These are phyloP conservation scores for Notamacropus eugenii DNA, from an alignment of 2,797 vertebrate genomes.

Conservation along the genomic window DNA sequence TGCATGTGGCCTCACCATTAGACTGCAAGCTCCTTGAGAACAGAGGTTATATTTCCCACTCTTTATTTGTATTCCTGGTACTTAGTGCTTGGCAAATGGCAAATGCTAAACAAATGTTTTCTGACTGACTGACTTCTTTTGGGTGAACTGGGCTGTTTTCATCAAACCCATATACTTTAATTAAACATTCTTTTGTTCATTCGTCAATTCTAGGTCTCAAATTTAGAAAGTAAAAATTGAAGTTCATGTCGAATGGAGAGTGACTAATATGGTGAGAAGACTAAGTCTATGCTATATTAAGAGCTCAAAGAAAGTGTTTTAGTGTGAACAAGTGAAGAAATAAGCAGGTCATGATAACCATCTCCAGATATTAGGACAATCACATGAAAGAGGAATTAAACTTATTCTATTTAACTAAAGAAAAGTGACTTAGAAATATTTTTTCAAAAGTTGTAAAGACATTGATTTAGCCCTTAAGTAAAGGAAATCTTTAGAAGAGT, in stretches of 20 bases:
- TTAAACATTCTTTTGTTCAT: background rate
- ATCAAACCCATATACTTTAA: background rate
- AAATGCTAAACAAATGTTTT: background rate
- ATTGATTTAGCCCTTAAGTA: background rate
- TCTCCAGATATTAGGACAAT: background rate
- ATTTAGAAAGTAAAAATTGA: background rate
- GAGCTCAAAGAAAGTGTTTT: background rate
- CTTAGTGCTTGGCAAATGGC: background rate
- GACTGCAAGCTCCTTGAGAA: background rate
- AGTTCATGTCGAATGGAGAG: background rate
- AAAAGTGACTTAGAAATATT: background rate
- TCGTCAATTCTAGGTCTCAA: background rate
- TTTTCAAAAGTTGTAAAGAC: background rate
- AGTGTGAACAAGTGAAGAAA: background rate
- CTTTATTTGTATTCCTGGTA: background rate
- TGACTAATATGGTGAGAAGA: background rate
- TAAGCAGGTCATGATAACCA: background rate
- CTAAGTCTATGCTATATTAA: background rate
- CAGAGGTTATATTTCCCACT: background rate
- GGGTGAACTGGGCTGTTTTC: background rate
- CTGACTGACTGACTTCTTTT: background rate
- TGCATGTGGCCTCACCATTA: background rate
- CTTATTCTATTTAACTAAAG: background rate
- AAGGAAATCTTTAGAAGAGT: background rate
- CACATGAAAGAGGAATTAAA: background rate